Percentiles rank a stretch among this genome's conserved stretches.
These are phyloP conservation scores for Pampusana beccarii DNA, from an alignment of 2,113 vertebrate genomes.

Conservation along the genomic window DNA sequence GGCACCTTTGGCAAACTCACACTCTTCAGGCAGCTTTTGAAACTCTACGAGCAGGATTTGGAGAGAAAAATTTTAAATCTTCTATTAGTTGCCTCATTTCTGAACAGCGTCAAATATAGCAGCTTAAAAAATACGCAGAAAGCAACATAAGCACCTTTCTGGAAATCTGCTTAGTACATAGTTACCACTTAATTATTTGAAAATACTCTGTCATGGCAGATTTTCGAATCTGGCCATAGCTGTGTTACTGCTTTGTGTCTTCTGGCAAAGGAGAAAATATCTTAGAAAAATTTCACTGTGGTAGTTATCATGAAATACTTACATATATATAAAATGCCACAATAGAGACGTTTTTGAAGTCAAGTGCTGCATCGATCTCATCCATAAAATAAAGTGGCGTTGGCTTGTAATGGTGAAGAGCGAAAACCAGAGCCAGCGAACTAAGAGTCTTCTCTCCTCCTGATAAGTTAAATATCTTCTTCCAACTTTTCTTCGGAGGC, in stretches of 20 bases:
- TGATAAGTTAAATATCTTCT: slow-evolving; percentile 97
- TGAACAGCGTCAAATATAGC: background rate
- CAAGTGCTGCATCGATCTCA: slow-evolving; percentile 96
- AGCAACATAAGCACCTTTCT: background rate
- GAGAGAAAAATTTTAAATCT: background rate
- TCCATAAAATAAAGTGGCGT: slow-evolving; percentile 99
- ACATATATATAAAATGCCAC: slow-evolving; percentile 97
- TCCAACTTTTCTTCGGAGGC: slow-evolving; percentile 99
- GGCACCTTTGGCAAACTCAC: background rate
- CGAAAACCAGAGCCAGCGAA: slow-evolving; percentile 94
- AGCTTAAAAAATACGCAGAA: background rate
- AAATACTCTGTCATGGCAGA: background rate
- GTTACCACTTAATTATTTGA: background rate
- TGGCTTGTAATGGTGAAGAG: slow-evolving; percentile 97
- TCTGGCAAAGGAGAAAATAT: background rate
- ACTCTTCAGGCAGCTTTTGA: background rate
- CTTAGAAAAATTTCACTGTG: rapidly evolving
- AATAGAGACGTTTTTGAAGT: slow-evolving; percentile 99
- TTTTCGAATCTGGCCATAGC: rapidly evolving
- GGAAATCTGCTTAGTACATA: background rate
- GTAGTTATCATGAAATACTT: slow-evolving; percentile 57
- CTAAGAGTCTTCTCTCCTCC: slow-evolving; percentile 98
- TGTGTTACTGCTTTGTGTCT: background rate
- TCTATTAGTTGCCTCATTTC: background rate
- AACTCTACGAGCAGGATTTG: background rate